phyloP scores from a whole-genome alignment of 1,140 invertebrate genomes.

The Saccostrea cuccullata region DNA sequence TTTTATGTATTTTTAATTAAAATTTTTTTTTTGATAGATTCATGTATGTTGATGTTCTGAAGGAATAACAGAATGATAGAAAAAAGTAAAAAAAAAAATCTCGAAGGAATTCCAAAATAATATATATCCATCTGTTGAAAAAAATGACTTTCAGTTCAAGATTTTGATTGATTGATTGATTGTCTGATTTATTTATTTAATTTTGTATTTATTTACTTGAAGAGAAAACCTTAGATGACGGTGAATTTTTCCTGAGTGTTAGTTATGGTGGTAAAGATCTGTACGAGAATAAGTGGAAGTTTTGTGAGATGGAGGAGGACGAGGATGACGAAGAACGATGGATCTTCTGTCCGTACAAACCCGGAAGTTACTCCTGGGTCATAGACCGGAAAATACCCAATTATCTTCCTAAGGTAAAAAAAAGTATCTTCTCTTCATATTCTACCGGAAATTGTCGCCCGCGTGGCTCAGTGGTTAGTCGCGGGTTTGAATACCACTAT shows the following conservation, averaged over 20 bases:
- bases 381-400: conserved; percentile 67
- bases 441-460: no score
- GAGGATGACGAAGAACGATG: conserved; percentile 60
- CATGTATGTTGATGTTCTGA: no score
- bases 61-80: no score
- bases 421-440: no score
- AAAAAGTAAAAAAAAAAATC: no score
- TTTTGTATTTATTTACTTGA: neutral
- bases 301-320: conserved; percentile 67
- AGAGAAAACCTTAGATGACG: conserved; percentile 58
- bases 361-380: conserved; percentile 55
- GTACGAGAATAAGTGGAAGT: conserved; percentile 71
- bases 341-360: conserved; percentile 65
- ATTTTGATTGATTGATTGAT: no score
- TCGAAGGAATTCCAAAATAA: no score
- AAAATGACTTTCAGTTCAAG: no score
- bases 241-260: conserved; percentile 63
- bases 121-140: no score
- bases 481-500: no score
- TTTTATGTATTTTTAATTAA: neutral
- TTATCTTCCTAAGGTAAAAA: conserved; percentile 68
- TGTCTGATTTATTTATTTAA: neutral
- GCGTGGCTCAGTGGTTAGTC: no score
- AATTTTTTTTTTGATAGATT: no score
- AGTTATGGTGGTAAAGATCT: conserved; percentile 70